phyloP scores from a whole-genome alignment of 2,113 vertebrate species.

The Oreotrochilus melanogaster region DNA sequence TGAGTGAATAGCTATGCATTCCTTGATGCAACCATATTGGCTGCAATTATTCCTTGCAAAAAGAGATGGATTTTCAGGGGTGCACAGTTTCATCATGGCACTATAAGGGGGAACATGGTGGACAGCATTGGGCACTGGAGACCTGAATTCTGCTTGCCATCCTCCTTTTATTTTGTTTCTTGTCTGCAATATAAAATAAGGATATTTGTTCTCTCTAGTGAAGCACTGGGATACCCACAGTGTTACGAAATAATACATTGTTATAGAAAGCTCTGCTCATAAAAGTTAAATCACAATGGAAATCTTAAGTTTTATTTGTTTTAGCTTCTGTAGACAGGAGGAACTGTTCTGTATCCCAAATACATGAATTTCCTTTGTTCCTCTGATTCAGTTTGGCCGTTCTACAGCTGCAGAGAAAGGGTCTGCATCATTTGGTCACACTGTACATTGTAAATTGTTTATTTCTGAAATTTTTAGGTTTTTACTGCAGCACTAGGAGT shows the following conservation, averaged over 20 bases:
- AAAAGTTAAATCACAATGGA: neutral
- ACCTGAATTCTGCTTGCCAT: neutral
- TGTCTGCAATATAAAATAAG: neutral
- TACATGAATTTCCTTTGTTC: neutral
- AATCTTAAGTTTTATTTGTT: neutral
- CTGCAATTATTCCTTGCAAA: neutral
- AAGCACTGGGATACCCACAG: neutral
- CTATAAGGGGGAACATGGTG: rapidly evolving
- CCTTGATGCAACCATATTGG: neutral
- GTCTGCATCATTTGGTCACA: neutral
- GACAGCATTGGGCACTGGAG: neutral
- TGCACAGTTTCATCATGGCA: neutral
- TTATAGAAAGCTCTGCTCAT: neutral
- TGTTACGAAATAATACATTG: neutral
- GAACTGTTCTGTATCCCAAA: neutral
- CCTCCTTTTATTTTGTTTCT: neutral
- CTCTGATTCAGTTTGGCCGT: neutral
- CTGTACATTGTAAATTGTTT: neutral
- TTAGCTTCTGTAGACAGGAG: neutral
- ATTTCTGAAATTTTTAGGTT: neutral
- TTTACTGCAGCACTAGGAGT: neutral
- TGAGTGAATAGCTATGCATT: rapidly evolving
- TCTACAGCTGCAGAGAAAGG: neutral
- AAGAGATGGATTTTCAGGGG: neutral
- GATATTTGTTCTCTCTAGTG: neutral